Percentiles rank a stretch among this genome's conserved stretches.
phyloP scores from a whole-genome alignment of 1,140 invertebrate species.

The Agraylea sexmaculata region DNA sequence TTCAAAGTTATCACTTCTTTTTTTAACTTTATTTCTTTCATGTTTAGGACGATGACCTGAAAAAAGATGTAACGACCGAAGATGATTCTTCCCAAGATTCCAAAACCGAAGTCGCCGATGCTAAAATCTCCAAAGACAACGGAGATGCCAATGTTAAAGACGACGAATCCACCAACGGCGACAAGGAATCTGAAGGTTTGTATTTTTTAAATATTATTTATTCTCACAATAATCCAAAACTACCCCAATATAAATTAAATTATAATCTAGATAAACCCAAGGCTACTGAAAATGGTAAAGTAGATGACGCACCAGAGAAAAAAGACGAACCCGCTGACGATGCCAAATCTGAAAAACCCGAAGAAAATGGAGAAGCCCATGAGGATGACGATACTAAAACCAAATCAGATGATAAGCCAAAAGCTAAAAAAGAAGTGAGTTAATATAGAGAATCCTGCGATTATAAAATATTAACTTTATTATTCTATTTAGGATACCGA shows the following conservation, averaged over 20 bases:
- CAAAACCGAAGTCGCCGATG: constrained; percentile 33
- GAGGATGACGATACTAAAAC: constrained; percentile 34
- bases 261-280: constrained; percentile 8
- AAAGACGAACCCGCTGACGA: constrained; percentile 8
- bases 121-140: constrained; percentile 30
- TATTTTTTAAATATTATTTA: constrained; percentile 3
- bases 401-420: constrained; percentile 30
- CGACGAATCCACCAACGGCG: constrained; percentile 32
- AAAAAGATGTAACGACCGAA: constrained; percentile 36
- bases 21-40: constrained; percentile 16
- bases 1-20: background rate
- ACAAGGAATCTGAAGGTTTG: constrained; percentile 17
- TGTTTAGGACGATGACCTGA: constrained; percentile 40
- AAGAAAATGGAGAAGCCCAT: constrained; percentile 36
- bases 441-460: background rate
- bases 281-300: constrained; percentile 13
- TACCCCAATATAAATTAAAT: background rate
- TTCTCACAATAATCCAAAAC: background rate
- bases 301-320: constrained; percentile 17
- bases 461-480: background rate
- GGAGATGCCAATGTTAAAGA: constrained; percentile 31
- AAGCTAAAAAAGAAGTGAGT: constrained; percentile 34
- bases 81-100: constrained; percentile 43
- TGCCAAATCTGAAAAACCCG: constrained; percentile 13
- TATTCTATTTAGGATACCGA: constrained; percentile 28